Base-by-base conservation (phyloP, 2,797 vertebrate species). In the Myoxocephalus aenaeus region DNA sequence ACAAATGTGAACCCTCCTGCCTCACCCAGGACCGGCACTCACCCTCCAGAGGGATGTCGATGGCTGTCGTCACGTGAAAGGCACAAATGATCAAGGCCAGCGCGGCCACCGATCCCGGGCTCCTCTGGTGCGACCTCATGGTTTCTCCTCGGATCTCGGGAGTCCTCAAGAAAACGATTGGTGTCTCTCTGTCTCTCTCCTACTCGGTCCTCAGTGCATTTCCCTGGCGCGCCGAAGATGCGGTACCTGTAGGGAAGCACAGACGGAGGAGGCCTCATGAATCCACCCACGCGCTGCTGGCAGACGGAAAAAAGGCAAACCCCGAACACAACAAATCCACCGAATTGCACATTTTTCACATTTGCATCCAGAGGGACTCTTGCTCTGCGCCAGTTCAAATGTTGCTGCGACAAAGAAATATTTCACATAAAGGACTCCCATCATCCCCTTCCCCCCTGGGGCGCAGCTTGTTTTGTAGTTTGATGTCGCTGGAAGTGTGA, bases 21-120 rank as follows among this genome's bases (percentile, higher is more conserved):
- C 46, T 1, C 75, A 25, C 5, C 67, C 5, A 70, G n/a, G 42
- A 75, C 32, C 32, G 29, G 22, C 20, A 89, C 95, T 92, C 84
- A 96, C 95, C 93, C 59, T 96, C 94, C 77, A 95, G 84, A 2
- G 95, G 95, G 86, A 96, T 96, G 68, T 96, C 90, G 0, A 94
- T 57, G 74, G 94, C 90, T 71, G 84, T 38, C 6, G 86, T 77
- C 29, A 20, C 50, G 75, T 74, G 81, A 75, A 93, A 91, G 90
- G 91, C 89, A 90, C 90, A 90, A 74, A 92, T 67, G 63, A 92
- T 77, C 48, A 85, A n/a, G 38, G 77, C 80, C 75, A 94, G 68
- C 44, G 83, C 40, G 22, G 91, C 66, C 18, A 76, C 77, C 46
- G 74, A n/a, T 75, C 86, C 84, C 2, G 64, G 74, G 77, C 86